These are phyloP conservation scores for Cyanoramphus novaezelandiae DNA, from an alignment of 2,113 vertebrate species.

Conservation along the genomic window DNA sequence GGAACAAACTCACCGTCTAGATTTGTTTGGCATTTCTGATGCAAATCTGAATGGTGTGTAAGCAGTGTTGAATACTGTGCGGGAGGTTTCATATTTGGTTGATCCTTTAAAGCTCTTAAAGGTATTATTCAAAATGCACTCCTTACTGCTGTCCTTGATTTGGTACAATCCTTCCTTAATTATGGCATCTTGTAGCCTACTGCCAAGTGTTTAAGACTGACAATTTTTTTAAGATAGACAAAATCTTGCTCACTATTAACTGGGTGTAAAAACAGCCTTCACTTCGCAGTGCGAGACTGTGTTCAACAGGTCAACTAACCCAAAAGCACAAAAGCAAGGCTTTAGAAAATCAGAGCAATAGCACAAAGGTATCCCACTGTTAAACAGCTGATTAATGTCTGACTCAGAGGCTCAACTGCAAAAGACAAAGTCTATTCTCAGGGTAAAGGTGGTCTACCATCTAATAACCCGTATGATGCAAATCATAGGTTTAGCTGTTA, in stretches of 20 bases:
- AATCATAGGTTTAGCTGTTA: neutral
- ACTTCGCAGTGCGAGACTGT: conserved; percentile 24
- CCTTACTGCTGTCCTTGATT: neutral
- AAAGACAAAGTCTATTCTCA: neutral
- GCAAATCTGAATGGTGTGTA: neutral
- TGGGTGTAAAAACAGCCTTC: neutral
- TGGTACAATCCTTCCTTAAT: neutral
- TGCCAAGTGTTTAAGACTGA: neutral
- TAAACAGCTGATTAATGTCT: neutral
- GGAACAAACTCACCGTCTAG: neutral
- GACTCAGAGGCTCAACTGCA: neutral
- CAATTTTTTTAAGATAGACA: neutral
- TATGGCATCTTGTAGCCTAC: neutral
- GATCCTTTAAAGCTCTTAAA: neutral
- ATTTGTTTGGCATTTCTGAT: neutral
- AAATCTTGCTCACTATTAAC: neutral
- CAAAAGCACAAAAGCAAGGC: neutral
- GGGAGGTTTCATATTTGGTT: neutral
- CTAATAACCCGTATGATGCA: neutral
- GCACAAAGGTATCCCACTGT: neutral
- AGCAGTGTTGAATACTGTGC: neutral
- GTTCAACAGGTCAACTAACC: neutral
- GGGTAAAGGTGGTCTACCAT: neutral
- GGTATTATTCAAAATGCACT: neutral
- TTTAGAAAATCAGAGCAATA: neutral